A percentile compares a stretch with the other conserved stretches of the same genome.
phyloP scores from a whole-genome alignment of 2,888 invertebrate genomes.

The Anagyrus pseudococci region DNA sequence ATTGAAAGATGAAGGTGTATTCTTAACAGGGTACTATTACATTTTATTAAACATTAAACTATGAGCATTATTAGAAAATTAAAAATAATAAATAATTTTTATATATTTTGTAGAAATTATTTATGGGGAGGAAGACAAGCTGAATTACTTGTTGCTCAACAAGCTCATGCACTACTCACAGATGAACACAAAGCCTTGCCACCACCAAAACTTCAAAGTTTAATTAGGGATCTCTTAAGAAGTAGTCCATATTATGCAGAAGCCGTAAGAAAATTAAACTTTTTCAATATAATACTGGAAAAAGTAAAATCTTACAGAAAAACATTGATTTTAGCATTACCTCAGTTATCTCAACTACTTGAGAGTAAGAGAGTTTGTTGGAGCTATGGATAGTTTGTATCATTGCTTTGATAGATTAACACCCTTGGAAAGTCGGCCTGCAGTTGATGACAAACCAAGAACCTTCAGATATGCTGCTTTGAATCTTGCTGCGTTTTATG shows the following conservation, averaged over 20 bases:
- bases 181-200: conserved; percentile 82
- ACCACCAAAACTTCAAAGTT: conserved; percentile 78
- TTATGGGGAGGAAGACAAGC: conserved; percentile 89
- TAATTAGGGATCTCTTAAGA: conserved; percentile 74
- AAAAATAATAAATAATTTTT: not conserved
- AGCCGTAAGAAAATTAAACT: conserved; percentile 68
- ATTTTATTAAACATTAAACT: no score
- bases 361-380: conserved; percentile 86
- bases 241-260: conserved; percentile 83
- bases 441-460: conserved; percentile 66
- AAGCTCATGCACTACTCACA: conserved; percentile 80
- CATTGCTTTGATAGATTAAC: conserved; percentile 79
- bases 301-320: not conserved
- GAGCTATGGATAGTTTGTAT: conserved; percentile 79
- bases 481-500: conserved; percentile 88
- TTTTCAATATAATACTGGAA: no score
- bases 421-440: conserved; percentile 61
- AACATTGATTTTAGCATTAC: conserved; percentile 74
- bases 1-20: conserved; percentile 38
- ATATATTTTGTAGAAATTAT: conserved; percentile 57
- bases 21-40: conserved; percentile 6
- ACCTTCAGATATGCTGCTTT: conserved; percentile 87
- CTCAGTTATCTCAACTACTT: conserved; percentile 89
- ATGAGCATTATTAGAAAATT: no score
- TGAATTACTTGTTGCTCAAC: conserved; percentile 86